Evolutionary conservation across 2,797 vertebrate genomes (phyloP).

Genomic region (Balearica regulorum): DNA sequence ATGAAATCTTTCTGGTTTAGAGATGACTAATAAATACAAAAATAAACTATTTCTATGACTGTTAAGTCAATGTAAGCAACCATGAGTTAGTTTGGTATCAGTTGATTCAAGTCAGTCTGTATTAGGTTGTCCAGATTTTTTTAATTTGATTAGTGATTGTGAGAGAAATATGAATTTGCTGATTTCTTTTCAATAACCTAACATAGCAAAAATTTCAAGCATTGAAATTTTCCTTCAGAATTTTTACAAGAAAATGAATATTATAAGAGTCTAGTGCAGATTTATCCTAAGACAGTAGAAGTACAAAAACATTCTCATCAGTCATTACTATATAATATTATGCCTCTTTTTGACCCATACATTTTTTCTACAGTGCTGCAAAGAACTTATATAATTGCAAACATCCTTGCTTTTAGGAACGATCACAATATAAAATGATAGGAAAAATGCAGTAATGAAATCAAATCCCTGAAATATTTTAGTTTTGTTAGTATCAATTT

Average conservation of each 20-base stretch:
- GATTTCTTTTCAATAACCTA: neutral
- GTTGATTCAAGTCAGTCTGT: neutral
- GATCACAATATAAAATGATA: neutral
- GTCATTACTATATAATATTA: neutral
- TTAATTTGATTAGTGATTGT: neutral
- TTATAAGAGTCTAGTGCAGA: rapidly evolving
- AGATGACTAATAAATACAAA: neutral
- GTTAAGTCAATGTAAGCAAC: neutral
- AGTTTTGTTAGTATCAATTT: neutral
- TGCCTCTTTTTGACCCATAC: neutral
- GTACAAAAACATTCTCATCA: neutral
- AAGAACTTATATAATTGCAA: neutral
- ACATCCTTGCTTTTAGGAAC: neutral
- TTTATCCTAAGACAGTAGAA: neutral
- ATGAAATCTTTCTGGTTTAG: neutral
- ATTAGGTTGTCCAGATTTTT: neutral
- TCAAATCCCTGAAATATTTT: neutral
- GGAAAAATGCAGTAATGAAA: neutral
- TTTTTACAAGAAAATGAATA: neutral
- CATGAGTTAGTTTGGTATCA: neutral
- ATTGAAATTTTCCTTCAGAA: neutral
- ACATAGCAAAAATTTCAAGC: neutral
- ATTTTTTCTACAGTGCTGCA: neutral
- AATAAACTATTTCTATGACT: neutral
- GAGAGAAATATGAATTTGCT: neutral